phyloP scores from a whole-genome alignment of 2,888 invertebrate genomes.

The Drosophila prostipennis region DNA sequence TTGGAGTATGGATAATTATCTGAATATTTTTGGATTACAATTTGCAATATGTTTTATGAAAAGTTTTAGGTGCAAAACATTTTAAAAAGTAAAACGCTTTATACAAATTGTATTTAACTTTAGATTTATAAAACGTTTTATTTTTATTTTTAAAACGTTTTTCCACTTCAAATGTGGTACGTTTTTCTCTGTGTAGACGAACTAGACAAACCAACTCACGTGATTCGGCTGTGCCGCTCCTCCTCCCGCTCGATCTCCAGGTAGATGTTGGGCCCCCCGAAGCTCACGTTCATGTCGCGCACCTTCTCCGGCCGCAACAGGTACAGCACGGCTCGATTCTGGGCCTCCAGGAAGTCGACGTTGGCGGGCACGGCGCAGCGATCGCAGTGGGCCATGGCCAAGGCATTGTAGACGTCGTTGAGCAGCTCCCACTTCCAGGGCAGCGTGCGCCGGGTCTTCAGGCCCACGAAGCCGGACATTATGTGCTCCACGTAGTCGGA shows the following conservation, averaged over 20 bases:
- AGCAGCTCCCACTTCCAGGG: conserved; percentile 83
- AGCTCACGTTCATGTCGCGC: conserved; percentile 52
- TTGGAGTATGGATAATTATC: too few species aligned
- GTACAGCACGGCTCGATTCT: conserved; percentile 53
- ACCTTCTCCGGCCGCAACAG: conserved; percentile 61
- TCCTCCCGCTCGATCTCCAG: conserved; percentile 30
- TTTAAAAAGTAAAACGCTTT: too few species aligned
- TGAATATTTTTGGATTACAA: too few species aligned
- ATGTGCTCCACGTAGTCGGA: conserved; percentile 75
- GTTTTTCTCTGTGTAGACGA: too few species aligned
- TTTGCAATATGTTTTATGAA: too few species aligned
- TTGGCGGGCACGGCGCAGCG: conserved; percentile 51
- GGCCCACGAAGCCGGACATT: conserved; percentile 74
- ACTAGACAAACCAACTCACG: conserved; percentile 28
- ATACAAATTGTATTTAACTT: too few species aligned
- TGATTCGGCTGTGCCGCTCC: conserved; percentile 8
- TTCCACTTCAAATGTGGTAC: too few species aligned
- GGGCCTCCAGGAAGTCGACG: conserved; percentile 38
- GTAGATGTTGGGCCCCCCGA: conserved; percentile 53
- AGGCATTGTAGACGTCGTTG: conserved; percentile 80
- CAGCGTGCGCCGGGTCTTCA: conserved; percentile 80
- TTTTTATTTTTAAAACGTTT: too few species aligned
- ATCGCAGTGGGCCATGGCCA: conserved; percentile 78
- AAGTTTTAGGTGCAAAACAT: too few species aligned
- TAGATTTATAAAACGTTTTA: too few species aligned